Evolutionary conservation across 2,888 invertebrate species (phyloP).

Genomic region (Esperia sulphurella): DNA sequence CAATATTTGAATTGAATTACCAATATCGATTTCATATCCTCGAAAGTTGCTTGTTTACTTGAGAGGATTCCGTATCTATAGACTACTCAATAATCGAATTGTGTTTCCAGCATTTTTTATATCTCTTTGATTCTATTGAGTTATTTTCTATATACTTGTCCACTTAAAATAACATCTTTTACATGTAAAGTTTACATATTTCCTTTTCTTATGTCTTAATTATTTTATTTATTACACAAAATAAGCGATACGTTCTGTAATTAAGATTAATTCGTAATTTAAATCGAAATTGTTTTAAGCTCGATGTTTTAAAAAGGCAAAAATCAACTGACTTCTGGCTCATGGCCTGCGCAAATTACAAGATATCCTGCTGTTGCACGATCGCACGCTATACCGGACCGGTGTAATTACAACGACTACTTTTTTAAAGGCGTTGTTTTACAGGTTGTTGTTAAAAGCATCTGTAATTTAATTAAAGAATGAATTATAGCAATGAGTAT

Average conservation of each 20-base stretch:
- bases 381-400: conserved; percentile 16
- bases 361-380: conserved; percentile 33
- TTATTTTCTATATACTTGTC: no score
- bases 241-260: neutral
- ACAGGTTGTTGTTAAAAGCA: neutral
- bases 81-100: no score
- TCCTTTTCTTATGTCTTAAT: no score
- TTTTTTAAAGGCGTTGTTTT: conserved; percentile 14
- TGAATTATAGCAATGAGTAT: neutral
- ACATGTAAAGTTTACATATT: no score
- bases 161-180: no score
- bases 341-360: conserved; percentile 33
- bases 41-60: no score
- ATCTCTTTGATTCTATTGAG: no score
- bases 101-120: no score
- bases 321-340: neutral
- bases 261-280: neutral
- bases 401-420: conserved; percentile 27
- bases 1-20: no score
- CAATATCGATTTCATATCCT: no score
- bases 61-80: no score
- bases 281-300: conserved; percentile 1
- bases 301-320: neutral
- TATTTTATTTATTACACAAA: no score
- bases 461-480: neutral